Base-by-base conservation (phyloP, 2,797 vertebrate species). In the Fringilla coelebs region DNA sequence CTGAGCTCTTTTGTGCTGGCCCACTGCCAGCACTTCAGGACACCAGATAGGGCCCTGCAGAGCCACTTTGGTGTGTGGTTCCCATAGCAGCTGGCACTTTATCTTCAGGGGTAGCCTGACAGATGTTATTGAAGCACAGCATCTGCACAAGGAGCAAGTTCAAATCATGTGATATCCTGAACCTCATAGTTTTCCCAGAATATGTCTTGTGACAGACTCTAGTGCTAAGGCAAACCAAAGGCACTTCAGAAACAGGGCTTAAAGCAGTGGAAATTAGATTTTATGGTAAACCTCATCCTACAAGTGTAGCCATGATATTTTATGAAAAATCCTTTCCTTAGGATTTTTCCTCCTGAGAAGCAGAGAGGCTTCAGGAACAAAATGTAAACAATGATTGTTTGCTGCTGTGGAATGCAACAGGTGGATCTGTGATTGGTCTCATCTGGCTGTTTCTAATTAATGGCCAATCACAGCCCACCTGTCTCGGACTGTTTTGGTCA, bases 11-110 rank as follows among this genome's bases (percentile, higher is more conserved):
- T 21, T 3, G 1, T 15, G 15, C 29, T 82, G 81, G 29, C n/a
- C 65, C 25, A 43, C 40, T 62, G n/a, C 13, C 43, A 58, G 32
- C 0, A 2, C 9, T 70, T 58, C 2, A 26, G 63, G 40, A 80
- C 40, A 70, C 13, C 22, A 26, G 13, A 31, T 2, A 48, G 9
- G 38, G 31, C 61, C 25, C 62, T 65, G 58, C 32, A 75, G 41
- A 72, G 55, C 24, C 34, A 31, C 34, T 73, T 55, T 12, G 4
- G 24, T 12, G 10, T 10, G 2, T 61, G 49, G 24, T 3, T 84
- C 20, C 54, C 0, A 0, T 2, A 62, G 73, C 31, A 86, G 77
- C 6, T 8, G 0, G 46, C 28, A n/a, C 41, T 90, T 77, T 15
- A 13, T 48, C 57, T 40, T 67, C n/a, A 41, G 32, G 31, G 17